These are phyloP conservation scores for Oryzias woworae DNA, from an alignment of 2,113 vertebrate genomes.

Conservation along the genomic window DNA sequence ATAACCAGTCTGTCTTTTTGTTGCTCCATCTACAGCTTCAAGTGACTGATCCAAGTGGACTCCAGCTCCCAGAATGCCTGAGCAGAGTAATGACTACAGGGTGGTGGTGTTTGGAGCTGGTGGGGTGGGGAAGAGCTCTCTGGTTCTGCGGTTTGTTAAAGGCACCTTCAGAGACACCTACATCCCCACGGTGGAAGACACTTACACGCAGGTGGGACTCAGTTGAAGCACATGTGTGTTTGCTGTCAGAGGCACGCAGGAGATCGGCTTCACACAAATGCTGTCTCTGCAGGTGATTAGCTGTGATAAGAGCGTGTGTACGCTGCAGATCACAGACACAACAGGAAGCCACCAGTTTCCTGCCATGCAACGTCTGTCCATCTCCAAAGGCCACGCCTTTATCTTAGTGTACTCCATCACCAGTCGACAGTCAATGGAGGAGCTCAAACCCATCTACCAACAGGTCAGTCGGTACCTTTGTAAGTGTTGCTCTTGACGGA, in stretches of 20 bases:
- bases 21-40: constrained; percentile 8
- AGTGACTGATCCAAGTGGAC: constrained; percentile 4
- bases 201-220: constrained; percentile 82
- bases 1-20: not conserved
- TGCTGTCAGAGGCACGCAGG: not conserved
- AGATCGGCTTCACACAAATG: not conserved
- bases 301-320: constrained; percentile 95
- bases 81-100: constrained; percentile 93
- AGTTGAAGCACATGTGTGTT: not conserved
- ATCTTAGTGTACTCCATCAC: constrained; percentile 93
- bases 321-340: constrained; percentile 94
- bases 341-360: constrained; percentile 96
- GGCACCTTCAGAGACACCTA: constrained; percentile 94
- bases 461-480: constrained; percentile 71
- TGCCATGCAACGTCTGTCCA: constrained; percentile 94
- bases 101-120: constrained; percentile 94
- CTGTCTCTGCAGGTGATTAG: constrained; percentile 82
- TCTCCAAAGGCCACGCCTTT: constrained; percentile 95
- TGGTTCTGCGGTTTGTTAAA: constrained; percentile 94
- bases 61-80: constrained; percentile 83
- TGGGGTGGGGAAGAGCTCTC: constrained; percentile 92
- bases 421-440: constrained; percentile 91
- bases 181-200: constrained; percentile 95
- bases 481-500: not conserved
- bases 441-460: constrained; percentile 92